A percentile compares a stretch with the other conserved stretches of the same genome.
These are phyloP conservation scores for Hyppa rectilinea DNA, from an alignment of 2,888 invertebrate genomes.

Conservation along the genomic window DNA sequence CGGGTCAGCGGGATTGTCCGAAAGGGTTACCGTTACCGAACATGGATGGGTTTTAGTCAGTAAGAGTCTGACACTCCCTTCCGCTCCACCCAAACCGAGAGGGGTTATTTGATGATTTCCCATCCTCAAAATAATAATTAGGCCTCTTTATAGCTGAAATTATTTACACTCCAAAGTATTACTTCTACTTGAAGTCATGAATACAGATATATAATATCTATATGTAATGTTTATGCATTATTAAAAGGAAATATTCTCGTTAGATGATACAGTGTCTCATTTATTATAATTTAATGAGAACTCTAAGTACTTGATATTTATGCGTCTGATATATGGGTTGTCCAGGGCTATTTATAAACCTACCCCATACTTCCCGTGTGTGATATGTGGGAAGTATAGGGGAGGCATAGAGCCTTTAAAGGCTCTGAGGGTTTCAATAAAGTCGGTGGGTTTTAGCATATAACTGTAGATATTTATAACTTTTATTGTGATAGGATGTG, in stretches of 20 bases:
- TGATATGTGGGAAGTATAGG: too few species aligned
- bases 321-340: conserved; percentile 4
- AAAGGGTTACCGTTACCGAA: too few species aligned
- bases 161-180: background rate
- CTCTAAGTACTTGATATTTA: conserved; percentile 36
- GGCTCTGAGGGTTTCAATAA: conserved; percentile 14
- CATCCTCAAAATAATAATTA: too few species aligned
- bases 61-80: too few species aligned
- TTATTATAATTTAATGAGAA: conserved; percentile 30
- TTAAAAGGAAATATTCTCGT: conserved; percentile 34
- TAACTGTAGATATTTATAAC: conserved; percentile 27
- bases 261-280: conserved; percentile 33
- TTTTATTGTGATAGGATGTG: conserved; percentile 24
- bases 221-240: conserved; percentile 5
- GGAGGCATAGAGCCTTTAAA: too few species aligned
- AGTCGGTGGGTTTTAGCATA: conserved; percentile 12
- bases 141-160: background rate
- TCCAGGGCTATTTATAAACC: conserved; percentile 42
- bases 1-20: too few species aligned
- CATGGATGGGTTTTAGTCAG: too few species aligned
- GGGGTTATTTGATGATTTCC: too few species aligned
- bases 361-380: conserved; percentile 35
- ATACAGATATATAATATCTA: conserved; percentile 10
- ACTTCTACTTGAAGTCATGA: background rate
- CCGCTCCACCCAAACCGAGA: too few species aligned